phyloP scores from a whole-genome alignment of 2,113 vertebrate genomes.

The Equus quagga region DNA sequence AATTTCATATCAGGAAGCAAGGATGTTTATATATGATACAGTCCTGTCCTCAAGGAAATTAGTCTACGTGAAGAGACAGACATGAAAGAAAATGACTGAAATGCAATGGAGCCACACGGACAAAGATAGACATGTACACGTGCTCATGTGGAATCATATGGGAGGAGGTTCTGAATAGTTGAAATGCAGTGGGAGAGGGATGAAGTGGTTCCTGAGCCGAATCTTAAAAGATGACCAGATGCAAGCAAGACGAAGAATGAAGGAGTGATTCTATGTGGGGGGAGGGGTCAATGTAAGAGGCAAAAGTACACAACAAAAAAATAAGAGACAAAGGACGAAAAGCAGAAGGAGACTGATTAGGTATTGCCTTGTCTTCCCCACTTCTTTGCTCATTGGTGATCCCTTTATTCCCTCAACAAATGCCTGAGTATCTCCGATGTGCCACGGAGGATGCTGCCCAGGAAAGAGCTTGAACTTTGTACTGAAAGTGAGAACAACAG shows the following conservation, averaged over 20 bases:
- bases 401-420: background rate
- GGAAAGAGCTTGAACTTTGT: background rate
- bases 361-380: background rate
- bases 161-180: no score
- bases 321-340: background rate
- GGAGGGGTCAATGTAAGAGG: accelerated
- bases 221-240: background rate
- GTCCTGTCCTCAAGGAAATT: background rate
- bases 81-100: background rate
- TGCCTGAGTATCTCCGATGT: background rate
- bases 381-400: background rate
- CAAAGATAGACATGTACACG: background rate
- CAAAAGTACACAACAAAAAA: background rate
- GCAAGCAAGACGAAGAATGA: background rate
- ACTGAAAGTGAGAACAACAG: background rate
- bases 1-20: background rate
- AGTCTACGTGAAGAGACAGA: background rate
- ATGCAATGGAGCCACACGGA: background rate
- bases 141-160: background rate
- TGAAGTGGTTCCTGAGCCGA: background rate
- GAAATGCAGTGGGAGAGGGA: background rate
- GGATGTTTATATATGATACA: background rate
- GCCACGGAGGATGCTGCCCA: background rate
- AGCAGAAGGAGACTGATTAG: background rate
- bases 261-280: background rate